These are phyloP conservation scores for Monomorium pharaonis DNA, from an alignment of 1,140 invertebrate genomes.

Conservation along the genomic window DNA sequence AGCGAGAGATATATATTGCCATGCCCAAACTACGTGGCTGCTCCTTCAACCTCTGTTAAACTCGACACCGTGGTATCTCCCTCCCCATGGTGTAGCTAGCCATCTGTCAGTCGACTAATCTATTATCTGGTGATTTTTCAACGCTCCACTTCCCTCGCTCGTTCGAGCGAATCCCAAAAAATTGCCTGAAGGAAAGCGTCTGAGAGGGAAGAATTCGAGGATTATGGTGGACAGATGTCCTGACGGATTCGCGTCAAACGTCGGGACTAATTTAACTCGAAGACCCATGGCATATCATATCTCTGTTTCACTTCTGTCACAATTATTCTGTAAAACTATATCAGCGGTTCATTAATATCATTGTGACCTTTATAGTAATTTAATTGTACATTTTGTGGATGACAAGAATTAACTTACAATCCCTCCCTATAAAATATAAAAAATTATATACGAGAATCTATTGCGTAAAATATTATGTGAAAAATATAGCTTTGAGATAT, in stretches of 20 bases:
- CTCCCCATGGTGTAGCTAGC: slow-evolving; percentile 40
- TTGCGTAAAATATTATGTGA: neutral
- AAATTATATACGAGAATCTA: neutral
- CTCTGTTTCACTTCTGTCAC: neutral
- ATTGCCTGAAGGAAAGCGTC: slow-evolving; percentile 2
- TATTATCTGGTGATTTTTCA: slow-evolving; percentile 68
- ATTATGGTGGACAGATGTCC: neutral
- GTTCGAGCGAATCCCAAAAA: slow-evolving; percentile 24
- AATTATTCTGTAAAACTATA: neutral
- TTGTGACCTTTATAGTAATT: neutral
- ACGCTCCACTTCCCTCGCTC: slow-evolving; percentile 25
- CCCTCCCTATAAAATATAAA: neutral
- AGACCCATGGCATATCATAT: neutral
- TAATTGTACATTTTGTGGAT: neutral
- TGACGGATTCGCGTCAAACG: neutral
- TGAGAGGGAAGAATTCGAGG: neutral
- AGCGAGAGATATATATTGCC: slow-evolving; percentile 28
- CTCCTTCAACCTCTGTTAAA: slow-evolving; percentile 38
- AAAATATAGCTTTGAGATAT: neutral
- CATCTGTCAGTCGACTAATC: slow-evolving; percentile 67
- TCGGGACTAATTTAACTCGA: slow-evolving; percentile 35
- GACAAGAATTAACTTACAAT: neutral
- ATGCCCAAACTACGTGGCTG: neutral
- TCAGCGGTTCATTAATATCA: neutral
- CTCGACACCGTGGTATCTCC: slow-evolving; percentile 52